These are phyloP conservation scores for Sanderia malayensis DNA, from an alignment of 30 jellyfish, hydroid and myxozoan genomes.

Conservation along the genomic window DNA sequence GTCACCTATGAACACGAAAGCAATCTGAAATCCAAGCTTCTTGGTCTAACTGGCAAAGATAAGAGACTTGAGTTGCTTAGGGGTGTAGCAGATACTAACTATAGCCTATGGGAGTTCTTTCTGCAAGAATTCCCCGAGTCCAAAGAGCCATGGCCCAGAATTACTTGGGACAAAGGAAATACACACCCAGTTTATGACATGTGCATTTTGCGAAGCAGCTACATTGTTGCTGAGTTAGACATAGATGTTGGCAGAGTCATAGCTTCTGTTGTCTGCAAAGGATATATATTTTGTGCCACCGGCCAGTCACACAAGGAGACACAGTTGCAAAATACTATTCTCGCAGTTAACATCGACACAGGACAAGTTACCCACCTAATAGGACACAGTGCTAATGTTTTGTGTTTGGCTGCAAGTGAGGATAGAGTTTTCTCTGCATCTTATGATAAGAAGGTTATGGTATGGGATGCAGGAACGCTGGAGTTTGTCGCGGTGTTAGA, in stretches of 20 bases:
- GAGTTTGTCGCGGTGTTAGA: conserved; percentile 52
- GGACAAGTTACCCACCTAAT: conserved; percentile 60
- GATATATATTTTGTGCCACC: conserved; percentile 41
- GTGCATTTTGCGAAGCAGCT: conserved; percentile 44
- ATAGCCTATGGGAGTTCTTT: conserved; percentile 59
- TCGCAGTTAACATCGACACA: conserved; percentile 29
- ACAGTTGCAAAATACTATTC: conserved; percentile 35
- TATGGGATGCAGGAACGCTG: conserved; percentile 69
- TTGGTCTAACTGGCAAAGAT: conserved; percentile 63
- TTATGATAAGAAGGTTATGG: conserved; percentile 70
- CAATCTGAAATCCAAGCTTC: conserved; percentile 33
- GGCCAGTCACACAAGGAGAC: conserved; percentile 11
- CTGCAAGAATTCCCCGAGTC: neutral
- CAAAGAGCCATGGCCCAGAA: conserved; percentile 54
- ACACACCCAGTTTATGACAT: conserved; percentile 82
- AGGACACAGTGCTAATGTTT: conserved; percentile 75
- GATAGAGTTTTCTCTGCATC: conserved; percentile 68
- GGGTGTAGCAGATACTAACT: conserved; percentile 70
- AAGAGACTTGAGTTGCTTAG: conserved; percentile 53
- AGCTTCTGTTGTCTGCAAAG: conserved; percentile 36
- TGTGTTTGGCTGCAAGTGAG: conserved; percentile 54
- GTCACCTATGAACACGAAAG: conserved; percentile 44
- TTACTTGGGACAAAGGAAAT: conserved; percentile 43
- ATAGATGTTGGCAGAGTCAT: conserved; percentile 30
- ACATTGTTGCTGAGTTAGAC: conserved; percentile 34